phyloP scores from a whole-genome alignment of 2,797 vertebrate genomes.

The Eospalax fontanierii region DNA sequence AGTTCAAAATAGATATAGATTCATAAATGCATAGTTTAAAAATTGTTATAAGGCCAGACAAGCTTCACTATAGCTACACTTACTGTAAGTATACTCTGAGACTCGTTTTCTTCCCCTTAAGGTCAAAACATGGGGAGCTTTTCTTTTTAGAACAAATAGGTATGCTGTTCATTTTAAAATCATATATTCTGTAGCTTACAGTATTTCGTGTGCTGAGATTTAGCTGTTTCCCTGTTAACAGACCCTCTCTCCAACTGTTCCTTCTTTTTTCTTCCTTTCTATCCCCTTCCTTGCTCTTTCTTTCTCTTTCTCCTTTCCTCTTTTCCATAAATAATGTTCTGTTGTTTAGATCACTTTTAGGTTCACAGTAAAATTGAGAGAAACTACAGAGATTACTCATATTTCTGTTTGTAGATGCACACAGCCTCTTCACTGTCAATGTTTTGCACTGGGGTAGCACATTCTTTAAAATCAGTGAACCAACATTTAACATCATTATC shows the following conservation, averaged over 20 bases:
- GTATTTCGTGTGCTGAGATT: conserved; percentile 9
- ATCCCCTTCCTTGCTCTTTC: background rate
- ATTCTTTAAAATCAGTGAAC: too few relatives aligned
- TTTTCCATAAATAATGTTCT: background rate
- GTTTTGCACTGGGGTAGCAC: too few relatives aligned
- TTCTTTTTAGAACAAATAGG: conserved; percentile 35
- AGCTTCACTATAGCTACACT: too few relatives aligned
- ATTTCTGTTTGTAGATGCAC: too few relatives aligned
- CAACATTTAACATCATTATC: too few relatives aligned
- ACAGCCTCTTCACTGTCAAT: too few relatives aligned
- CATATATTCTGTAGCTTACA: conserved; percentile 1
- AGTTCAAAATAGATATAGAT: background rate
- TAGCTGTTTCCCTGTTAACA: conserved; percentile 20
- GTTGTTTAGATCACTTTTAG: background rate
- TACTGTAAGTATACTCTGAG: background rate
- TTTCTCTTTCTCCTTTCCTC: background rate
- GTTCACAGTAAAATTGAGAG: too few relatives aligned
- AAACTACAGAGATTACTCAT: too few relatives aligned
- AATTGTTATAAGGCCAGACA: background rate
- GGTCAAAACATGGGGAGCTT: conserved; percentile 39
- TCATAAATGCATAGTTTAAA: background rate
- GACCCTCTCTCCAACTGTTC: background rate
- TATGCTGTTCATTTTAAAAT: background rate
- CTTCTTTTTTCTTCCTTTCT: background rate
- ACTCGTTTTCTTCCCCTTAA: conserved; percentile 1